These are phyloP conservation scores for Platycheirus albimanus DNA, from an alignment of 2,888 invertebrate genomes.

Conservation along the genomic window DNA sequence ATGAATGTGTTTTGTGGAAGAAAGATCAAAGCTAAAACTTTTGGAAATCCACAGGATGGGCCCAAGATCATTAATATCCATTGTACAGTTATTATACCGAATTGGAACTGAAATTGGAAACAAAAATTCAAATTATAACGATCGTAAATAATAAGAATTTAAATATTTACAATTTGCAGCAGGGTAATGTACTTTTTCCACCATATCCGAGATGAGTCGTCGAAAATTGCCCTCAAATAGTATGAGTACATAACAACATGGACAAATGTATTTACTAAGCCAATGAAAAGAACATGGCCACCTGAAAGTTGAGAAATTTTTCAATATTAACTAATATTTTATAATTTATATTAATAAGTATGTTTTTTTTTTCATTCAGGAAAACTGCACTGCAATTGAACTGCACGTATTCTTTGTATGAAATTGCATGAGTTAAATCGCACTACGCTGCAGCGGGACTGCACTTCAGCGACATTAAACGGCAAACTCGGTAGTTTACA, in stretches of 20 bases:
- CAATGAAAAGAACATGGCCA: slow-evolving; percentile 80
- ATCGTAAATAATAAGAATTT: background rate
- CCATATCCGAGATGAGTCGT: slow-evolving; percentile 80
- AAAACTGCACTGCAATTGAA: too few relatives aligned
- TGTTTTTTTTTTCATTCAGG: too few relatives aligned
- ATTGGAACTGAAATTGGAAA: slow-evolving; percentile 38
- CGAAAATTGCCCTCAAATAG: slow-evolving; percentile 79
- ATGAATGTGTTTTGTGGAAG: slow-evolving; percentile 45
- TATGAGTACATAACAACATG: slow-evolving; percentile 82
- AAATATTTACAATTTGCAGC: slow-evolving; percentile 46
- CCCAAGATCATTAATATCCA: slow-evolving; percentile 33
- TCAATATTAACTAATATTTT: background rate
- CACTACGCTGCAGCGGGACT: too few relatives aligned
- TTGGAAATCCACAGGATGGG: slow-evolving; percentile 43
- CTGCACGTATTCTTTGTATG: too few relatives aligned
- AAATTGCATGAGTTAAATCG: too few relatives aligned
- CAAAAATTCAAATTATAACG: background rate
- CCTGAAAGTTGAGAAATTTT: slow-evolving; percentile 56
- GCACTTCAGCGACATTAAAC: too few relatives aligned
- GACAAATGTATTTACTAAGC: slow-evolving; percentile 80
- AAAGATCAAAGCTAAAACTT: background rate
- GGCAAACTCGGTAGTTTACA: too few relatives aligned
- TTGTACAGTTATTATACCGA: slow-evolving; percentile 22
- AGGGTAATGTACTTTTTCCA: slow-evolving; percentile 82
- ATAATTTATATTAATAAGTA: background rate